Evolutionary conservation across 2,113 vertebrate species (phyloP).

Genomic region (Elanus axillaris): DNA sequence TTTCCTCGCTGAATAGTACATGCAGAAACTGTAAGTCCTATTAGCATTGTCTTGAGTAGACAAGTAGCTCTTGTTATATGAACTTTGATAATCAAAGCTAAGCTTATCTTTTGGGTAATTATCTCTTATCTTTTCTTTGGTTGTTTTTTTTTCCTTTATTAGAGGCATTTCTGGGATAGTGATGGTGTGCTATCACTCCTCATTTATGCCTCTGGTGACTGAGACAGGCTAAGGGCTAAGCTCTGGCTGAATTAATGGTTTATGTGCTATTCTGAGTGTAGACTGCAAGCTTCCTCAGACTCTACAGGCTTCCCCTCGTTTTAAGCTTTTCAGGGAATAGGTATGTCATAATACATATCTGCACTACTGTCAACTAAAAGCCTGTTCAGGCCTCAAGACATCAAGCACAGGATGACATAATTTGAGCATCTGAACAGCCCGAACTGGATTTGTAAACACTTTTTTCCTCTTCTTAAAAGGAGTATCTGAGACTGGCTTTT

Average conservation of each 20-base stretch:
- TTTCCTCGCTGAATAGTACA: background rate
- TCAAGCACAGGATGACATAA: background rate
- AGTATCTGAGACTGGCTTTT: background rate
- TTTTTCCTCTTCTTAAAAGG: background rate
- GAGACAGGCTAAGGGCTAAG: background rate
- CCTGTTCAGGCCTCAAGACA: background rate
- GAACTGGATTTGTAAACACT: background rate
- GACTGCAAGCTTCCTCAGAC: background rate
- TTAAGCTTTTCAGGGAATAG: background rate
- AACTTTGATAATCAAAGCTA: background rate
- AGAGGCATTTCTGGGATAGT: background rate
- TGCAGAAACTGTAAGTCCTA: background rate
- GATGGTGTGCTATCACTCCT: background rate
- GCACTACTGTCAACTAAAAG: background rate
- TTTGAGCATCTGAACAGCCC: background rate
- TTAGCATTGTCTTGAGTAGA: background rate
- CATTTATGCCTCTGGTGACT: background rate
- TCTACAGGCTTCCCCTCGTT: background rate
- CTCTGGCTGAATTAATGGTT: background rate
- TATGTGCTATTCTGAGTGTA: background rate
- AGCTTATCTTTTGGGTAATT: background rate
- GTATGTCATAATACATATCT: background rate
- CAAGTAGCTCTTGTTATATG: background rate
- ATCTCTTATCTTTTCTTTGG: background rate
- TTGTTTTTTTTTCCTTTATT: background rate